phyloP scores from a whole-genome alignment of 2,888 invertebrate species.

The Tetranychus truncatus region DNA sequence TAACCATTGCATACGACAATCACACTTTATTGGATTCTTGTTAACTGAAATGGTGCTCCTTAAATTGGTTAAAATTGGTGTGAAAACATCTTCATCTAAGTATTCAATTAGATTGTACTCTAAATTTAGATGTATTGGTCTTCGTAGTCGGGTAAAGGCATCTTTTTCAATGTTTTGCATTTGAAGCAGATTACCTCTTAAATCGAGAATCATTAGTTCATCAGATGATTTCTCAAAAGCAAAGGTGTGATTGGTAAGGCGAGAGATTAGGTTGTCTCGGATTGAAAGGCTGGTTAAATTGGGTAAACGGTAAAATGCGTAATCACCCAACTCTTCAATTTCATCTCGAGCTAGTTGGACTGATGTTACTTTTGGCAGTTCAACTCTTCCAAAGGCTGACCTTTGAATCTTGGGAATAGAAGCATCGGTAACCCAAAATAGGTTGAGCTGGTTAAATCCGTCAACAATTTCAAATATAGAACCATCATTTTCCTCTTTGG shows the following conservation, averaged over 20 bases:
- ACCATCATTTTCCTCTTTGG: slow-evolving; percentile 14
- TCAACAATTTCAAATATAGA: slow-evolving; percentile 14
- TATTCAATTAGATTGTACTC: slow-evolving; percentile 10
- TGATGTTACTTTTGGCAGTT: slow-evolving; percentile 2
- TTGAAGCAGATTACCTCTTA: slow-evolving; percentile 3
- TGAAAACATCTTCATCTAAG: slow-evolving; percentile 12
- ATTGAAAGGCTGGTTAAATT: slow-evolving; percentile 12
- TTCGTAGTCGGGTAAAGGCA: slow-evolving; percentile 22
- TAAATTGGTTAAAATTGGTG: slow-evolving; percentile 7
- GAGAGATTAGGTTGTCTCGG: slow-evolving; percentile 6
- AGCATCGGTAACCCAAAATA: slow-evolving; percentile 11
- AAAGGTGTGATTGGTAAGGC: slow-evolving; percentile 12
- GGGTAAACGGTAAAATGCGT: slow-evolving; percentile 14
- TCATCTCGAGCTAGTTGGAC: slow-evolving; percentile 10
- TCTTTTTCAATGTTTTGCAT: slow-evolving; percentile 18
- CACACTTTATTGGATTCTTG: slow-evolving; percentile 16
- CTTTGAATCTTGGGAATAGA: slow-evolving; percentile 8
- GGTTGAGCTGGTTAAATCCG: background rate
- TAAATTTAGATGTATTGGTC: slow-evolving; percentile 12
- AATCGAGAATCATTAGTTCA: slow-evolving; percentile 11
- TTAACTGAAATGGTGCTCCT: slow-evolving; percentile 6
- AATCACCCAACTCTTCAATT: slow-evolving; percentile 13
- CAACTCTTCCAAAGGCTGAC: slow-evolving; percentile 13
- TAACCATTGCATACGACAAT: slow-evolving; percentile 22
- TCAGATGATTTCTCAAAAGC: slow-evolving; percentile 14